A percentile compares a stretch with the other conserved stretches of the same genome.
Conservation (phyloP, 2,888 invertebrate species). For the Melanchra persicariae region DNA sequence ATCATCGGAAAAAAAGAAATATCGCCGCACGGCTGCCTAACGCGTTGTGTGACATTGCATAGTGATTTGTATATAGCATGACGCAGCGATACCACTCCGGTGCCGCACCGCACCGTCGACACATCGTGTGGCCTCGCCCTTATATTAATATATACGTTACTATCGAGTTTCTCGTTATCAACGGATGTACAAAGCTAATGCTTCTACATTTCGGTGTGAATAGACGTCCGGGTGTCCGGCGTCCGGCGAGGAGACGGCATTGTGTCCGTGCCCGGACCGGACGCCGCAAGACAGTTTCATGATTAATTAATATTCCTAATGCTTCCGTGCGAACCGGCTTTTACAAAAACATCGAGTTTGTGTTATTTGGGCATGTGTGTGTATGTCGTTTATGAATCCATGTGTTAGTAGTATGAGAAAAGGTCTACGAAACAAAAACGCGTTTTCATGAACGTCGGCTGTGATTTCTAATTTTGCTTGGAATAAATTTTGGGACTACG, state of each 20-base stretch:
- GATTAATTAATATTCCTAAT: conserved; percentile 67
- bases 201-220: conserved; percentile 60
- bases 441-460: conserved; percentile 15
- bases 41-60: too few species aligned
- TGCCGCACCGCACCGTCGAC: too few species aligned
- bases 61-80: too few species aligned
- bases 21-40: too few species aligned
- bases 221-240: conserved; percentile 50
- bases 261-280: conserved; percentile 59
- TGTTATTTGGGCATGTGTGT: conserved; percentile 21
- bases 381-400: not conserved
- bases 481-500: conserved; percentile 4
- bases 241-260: conserved; percentile 57
- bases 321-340: conserved; percentile 57
- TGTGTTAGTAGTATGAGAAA: conserved; percentile 18
- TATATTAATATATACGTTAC: conserved; percentile 7
- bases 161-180: conserved; percentile 43
- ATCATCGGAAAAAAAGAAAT: too few species aligned
- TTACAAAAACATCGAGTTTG: conserved; percentile 52
- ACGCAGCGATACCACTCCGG: too few species aligned
- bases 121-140: not conserved
- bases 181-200: conserved; percentile 46
- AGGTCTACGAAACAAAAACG: conserved; percentile 35
- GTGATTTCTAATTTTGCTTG: conserved; percentile 19
- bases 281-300: conserved; percentile 59